Evolutionary conservation across 2,888 invertebrate genomes (phyloP), one percentile per base, ranked within the genome.

Genomic region (Caenorhabditis doughertyi): DNA sequence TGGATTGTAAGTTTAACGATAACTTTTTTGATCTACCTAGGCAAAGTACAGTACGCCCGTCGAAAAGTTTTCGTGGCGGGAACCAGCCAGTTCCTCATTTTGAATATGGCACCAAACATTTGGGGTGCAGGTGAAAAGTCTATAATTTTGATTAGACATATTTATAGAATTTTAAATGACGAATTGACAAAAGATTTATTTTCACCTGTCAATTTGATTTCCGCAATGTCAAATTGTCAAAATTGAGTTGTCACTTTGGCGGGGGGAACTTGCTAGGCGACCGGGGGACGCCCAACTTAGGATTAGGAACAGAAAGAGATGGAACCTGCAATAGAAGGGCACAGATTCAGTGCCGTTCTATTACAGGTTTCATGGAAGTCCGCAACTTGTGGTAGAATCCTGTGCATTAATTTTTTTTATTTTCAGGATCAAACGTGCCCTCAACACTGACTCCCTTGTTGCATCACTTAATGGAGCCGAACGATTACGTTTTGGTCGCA

Each of bases 401-500:
- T n/a, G 23, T 27, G 5, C 32, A 3, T 8, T 13, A 16, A n/a
- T n/a, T n/a, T n/a, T n/a, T n/a, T 8, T 7, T 27, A 49, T 21
- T 65, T 85, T 51, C 77, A 85, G 84, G 32, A 76, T 71, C 64
- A 85, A 85, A 51, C 81, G 85, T 23, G 81, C 77, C 3, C 73
- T 86, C 23, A 73, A 83, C 65, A 67, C 84, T 23, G 70, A 74
- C 67, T 68, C 79, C 18, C 68, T 88, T 16, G 80, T 88, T 18
- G 85, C 85, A 11, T 84, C 83, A 13, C 58, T 88, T 18, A 87
- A 87, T 49, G 85, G 79, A 44, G 88, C 88, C 25, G 84, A 88
- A 47, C 58, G 88, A 83, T 83, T 88, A 79, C 81, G 88, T 84
- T 87, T 64, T 16, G 71, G 49, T 55, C 51, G n/a, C n/a, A n/a